phyloP scores from a whole-genome alignment of 2,888 invertebrate species.

The Hypena proboscidalis region DNA sequence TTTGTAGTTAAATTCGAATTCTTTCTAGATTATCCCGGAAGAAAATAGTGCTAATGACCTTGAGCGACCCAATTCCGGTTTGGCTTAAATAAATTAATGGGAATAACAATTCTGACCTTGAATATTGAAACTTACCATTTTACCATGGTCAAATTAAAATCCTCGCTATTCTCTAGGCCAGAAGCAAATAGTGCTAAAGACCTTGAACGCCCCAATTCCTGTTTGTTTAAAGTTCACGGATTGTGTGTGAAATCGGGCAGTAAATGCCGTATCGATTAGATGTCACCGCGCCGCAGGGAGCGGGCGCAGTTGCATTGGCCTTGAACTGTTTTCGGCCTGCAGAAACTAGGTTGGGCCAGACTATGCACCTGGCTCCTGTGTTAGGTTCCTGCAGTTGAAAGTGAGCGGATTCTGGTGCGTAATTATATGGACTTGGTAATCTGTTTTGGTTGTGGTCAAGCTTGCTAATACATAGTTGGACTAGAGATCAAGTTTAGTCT shows the following conservation, averaged over 20 bases:
- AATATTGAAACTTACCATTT: too few species aligned
- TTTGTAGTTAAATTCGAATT: too few species aligned
- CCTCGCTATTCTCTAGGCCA: too few species aligned
- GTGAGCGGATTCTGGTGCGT: not conserved
- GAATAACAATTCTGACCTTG: too few species aligned
- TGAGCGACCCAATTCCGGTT: too few species aligned
- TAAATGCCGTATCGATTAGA: conserved; percentile 43
- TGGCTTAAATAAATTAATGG: too few species aligned
- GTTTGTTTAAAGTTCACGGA: conserved; percentile 18
- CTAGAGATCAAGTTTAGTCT: too few species aligned
- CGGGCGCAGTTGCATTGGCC: conserved; percentile 41
- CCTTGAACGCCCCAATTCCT: conserved; percentile 22
- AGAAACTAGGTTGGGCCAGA: conserved; percentile 42
- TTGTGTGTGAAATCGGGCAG: conserved; percentile 30
- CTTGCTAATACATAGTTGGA: too few species aligned
- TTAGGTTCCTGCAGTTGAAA: conserved; percentile 8
- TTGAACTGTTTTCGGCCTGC: conserved; percentile 47
- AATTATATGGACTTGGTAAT: not conserved
- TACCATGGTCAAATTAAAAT: not conserved
- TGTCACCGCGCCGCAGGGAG: conserved; percentile 33
- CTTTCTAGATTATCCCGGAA: too few species aligned
- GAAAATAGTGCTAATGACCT: too few species aligned
- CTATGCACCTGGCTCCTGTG: conserved; percentile 19
- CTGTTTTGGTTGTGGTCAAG: too few species aligned
- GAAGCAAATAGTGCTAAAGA: not conserved